Percentiles rank a stretch among this genome's conserved stretches.
Conservation (phyloP, 1,140 invertebrate genomes). For the Ptiloglossa arizonensis region DNA sequence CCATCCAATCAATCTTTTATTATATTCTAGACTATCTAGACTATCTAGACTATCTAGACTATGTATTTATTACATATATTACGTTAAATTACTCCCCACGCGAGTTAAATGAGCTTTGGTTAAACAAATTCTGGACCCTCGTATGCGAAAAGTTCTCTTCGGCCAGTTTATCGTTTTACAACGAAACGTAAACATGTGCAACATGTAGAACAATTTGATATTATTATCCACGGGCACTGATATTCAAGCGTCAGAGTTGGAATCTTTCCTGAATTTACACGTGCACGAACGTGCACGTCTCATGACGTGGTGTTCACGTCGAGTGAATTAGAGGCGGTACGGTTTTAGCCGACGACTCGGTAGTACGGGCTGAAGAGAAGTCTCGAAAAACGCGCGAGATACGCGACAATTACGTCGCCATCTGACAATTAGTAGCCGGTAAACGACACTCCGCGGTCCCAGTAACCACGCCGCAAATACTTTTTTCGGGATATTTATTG, state of each 20-base stretch:
- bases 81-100: too few species aligned
- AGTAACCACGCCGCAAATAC: constrained; percentile 66
- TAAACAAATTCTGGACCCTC: background rate
- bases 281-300: constrained; percentile 29
- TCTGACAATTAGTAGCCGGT: constrained; percentile 79
- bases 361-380: constrained; percentile 39
- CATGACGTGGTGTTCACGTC: constrained; percentile 32
- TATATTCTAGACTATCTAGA: too few species aligned
- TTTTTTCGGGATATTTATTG: constrained; percentile 75
- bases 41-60: too few species aligned
- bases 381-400: constrained; percentile 69
- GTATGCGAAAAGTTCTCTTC: background rate
- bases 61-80: too few species aligned
- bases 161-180: background rate
- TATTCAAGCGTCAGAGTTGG: constrained; percentile 26
- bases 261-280: constrained; percentile 51
- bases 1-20: too few species aligned
- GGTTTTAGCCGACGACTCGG: constrained; percentile 68
- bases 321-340: constrained; percentile 70
- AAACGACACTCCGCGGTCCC: constrained; percentile 63
- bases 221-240: constrained; percentile 38
- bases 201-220: constrained; percentile 36
- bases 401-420: constrained; percentile 76
- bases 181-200: constrained; percentile 15
- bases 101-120: too few species aligned